Base-by-base conservation (phyloP, 2,888 invertebrate genomes). In the Phlogophora meticulosa region DNA sequence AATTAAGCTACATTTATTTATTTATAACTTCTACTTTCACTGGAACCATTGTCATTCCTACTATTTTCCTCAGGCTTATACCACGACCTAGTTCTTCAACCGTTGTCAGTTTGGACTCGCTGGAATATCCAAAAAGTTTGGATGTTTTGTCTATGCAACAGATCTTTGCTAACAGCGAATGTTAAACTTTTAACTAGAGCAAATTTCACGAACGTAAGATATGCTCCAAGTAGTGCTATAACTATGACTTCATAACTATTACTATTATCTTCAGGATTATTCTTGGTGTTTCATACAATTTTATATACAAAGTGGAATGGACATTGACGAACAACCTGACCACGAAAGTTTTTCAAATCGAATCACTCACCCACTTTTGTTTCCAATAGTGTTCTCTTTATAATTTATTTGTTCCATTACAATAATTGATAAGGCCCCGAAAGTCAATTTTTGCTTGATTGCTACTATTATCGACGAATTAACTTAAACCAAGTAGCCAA, bases 81-180 rank as follows among this genome's bases (percentile, higher is more conserved):
- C n/a, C 34, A 9, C 9, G 22, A 24, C 15, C 28, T 15, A 66
- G 13, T 17, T 22, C 13, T 10, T 2, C 7, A 0, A 2, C 10
- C 9, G 20, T 5, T 7, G 9, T 5, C 24, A 28, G 10, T 34
- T 48, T 1, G 0, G 9, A n/a, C 40, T 11, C n/a, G n/a, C 20
- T n/a, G 5, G 1, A 20, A 67, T 13, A 71, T 42, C 24, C n/a
- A 48, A n/a, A 24, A 46, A 36, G 40, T 59, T 69, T 49, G 4
- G 4, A 38, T 49, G 0, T 20, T 49, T 42, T 13, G 10, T 7
- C 17, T 46, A 17, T 59, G 49, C 42, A 38, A 17, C 17, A 17
- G 22, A 49, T 49, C 28, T 51, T 22, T 42, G 4, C 15, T 17
- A 28, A 20, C 15, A 43, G 24, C 2, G 13, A n/a, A 43, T 60